Base-by-base conservation (phyloP, 2,888 invertebrate species). In the Caenorhabditis sp. region DNA sequence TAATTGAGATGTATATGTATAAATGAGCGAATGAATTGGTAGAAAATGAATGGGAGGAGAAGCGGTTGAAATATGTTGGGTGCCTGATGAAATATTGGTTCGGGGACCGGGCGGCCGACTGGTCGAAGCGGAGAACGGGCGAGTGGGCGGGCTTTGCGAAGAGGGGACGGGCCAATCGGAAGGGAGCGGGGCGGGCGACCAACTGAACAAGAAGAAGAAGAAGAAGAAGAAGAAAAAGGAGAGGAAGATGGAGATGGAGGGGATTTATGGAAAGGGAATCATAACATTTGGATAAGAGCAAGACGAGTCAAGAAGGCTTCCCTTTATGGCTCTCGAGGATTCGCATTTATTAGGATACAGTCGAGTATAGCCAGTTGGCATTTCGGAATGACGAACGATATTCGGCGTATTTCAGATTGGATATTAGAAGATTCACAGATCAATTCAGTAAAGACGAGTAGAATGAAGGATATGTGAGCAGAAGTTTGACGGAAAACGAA, bases 31-130 rank as follows among this genome's bases (percentile, higher is more conserved):
- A 32, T 52, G 39, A 41, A 39, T 41, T 41, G 27, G 39, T 6
- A 24, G 35, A 27, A 24, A 30, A 30, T 9, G 35, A 24, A 41
- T 46, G 22, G 39, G 35, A 9, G 11, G n/a, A 39, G 37, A 65
- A 26, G 37, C 35, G 43, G 30, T 17, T 39, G 61, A 61, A 61
- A 45, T 46, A 35, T 45, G 58, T 43, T 13, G 43, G 61, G 55
- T 39, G 61, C 62, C 62, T 71, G 71, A 71, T 71, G 71, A 71
- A 71, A 71, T 71, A 71, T 71, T 71, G 71, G 45, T 45, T 32
- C 46, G 35, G 35, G 35, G 46, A 48, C 43, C 24, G 27, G 22
- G 61, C 39, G 59, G 55, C 26, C 32, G 53, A 62, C 52, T 56
- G 56, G 37, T 50, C 24, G 22, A 39, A 8, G 53, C 8, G 63